phyloP scores from a whole-genome alignment of 2,797 vertebrate genomes.

The Gastrophryne carolinensis region DNA sequence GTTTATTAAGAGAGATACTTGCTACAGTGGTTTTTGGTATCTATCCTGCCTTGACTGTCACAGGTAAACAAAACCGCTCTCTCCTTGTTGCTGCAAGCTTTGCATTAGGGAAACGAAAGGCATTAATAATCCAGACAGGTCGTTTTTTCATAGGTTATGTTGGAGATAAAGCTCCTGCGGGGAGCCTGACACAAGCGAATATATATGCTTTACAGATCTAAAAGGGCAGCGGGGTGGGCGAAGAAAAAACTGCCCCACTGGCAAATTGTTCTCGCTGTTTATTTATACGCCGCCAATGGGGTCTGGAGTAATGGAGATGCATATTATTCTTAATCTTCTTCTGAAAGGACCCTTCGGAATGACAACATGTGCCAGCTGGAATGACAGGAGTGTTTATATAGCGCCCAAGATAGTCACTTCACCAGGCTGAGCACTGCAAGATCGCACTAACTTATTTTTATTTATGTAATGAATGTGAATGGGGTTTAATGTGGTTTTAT shows the following conservation, averaged over 20 bases:
- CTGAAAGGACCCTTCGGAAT: slow-evolving; percentile 17
- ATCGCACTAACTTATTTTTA: background rate
- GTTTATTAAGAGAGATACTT: slow-evolving; percentile 85
- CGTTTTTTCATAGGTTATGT: slow-evolving; percentile 24
- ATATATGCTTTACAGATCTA: slow-evolving; percentile 9
- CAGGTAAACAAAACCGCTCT: slow-evolving; percentile 73
- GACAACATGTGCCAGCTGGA: background rate
- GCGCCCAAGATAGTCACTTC: background rate
- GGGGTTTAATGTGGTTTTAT: background rate
- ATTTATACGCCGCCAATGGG: slow-evolving; percentile 11
- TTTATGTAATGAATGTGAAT: background rate
- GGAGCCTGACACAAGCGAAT: slow-evolving; percentile 24
- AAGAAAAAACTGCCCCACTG: background rate
- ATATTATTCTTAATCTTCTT: slow-evolving; percentile 20
- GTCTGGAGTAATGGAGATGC: background rate
- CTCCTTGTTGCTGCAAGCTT: slow-evolving; percentile 47
- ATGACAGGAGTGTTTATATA: background rate
- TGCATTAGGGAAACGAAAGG: slow-evolving; percentile 26
- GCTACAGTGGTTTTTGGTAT: slow-evolving; percentile 72
- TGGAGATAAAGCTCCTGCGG: slow-evolving; percentile 26
- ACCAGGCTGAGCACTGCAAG: background rate
- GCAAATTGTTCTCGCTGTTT: slow-evolving; percentile 18
- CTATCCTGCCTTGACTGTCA: slow-evolving; percentile 75
- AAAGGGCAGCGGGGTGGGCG: background rate
- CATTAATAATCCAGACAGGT: slow-evolving; percentile 39